phyloP scores from a whole-genome alignment of 2,797 vertebrate species.

The Pygocentrus nattereri region DNA sequence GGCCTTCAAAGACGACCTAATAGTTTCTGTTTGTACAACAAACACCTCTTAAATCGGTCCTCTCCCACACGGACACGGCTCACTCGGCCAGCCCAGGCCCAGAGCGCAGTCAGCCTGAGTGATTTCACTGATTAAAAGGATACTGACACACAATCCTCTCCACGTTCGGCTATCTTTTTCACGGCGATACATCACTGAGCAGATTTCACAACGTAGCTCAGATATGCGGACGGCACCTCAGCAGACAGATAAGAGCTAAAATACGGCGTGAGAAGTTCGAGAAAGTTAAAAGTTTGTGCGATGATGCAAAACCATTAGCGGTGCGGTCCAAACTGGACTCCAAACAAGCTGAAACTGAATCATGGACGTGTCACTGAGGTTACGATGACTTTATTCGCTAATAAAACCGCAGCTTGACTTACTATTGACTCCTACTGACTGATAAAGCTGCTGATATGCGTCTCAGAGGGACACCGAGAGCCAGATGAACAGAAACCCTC shows the following conservation, averaged over 20 bases:
- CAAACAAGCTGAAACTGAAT: not conserved
- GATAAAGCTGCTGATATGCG: not conserved
- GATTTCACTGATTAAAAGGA: not conserved
- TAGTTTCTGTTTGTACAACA: too few relatives aligned
- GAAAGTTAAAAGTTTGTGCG: constrained; percentile 3
- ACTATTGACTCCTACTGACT: not conserved
- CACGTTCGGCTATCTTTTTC: not conserved
- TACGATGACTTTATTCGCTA: constrained; percentile 1
- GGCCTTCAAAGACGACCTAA: too few relatives aligned
- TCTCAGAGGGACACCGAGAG: not conserved
- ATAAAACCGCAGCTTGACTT: constrained; percentile 12
- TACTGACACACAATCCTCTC: constrained; percentile 10
- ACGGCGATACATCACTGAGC: constrained; percentile 14
- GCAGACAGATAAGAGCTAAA: not conserved
- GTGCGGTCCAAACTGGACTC: not conserved
- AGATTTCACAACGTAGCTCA: constrained; percentile 19
- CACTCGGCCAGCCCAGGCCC: too few relatives aligned
- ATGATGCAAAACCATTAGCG: not conserved
- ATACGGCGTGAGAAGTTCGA: not conserved
- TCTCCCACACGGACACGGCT: too few relatives aligned
- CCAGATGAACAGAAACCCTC: not conserved
- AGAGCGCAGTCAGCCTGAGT: not conserved
- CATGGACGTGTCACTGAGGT: not conserved
- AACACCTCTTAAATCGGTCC: not conserved
- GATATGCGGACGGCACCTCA: not conserved